A percentile compares a stretch with the other conserved stretches of the same genome.
Conservation (phyloP, 2,113 vertebrate species). For the Eudorcas thomsonii region DNA sequence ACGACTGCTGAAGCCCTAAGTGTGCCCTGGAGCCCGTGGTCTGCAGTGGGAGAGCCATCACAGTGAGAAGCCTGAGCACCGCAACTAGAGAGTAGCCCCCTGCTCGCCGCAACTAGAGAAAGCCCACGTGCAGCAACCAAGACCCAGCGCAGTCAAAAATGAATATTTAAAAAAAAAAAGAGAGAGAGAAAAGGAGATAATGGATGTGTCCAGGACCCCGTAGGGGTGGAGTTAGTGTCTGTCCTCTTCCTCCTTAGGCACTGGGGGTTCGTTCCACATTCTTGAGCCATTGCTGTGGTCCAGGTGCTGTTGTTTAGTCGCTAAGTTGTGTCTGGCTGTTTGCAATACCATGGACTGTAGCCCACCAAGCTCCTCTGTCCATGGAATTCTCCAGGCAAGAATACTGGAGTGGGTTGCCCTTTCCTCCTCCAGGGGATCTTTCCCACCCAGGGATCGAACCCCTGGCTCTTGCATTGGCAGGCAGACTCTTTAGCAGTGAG, state of each 20-base stretch:
- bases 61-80: not conserved
- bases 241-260: accelerated
- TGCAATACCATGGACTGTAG: not conserved
- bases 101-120: not conserved
- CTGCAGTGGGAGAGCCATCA: not conserved
- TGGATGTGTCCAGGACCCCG: not conserved
- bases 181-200: not conserved
- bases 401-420: not conserved
- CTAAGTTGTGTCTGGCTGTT: not conserved
- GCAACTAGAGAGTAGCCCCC: not conserved
- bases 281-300: not conserved
- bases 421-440: not conserved
- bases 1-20: not conserved
- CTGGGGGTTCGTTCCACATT: not conserved
- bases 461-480: not conserved
- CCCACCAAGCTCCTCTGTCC: not conserved
- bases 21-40: not conserved
- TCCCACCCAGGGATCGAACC: not conserved
- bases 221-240: not conserved
- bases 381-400: not conserved
- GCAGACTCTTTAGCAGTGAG: not conserved
- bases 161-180: not conserved
- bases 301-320: not conserved
- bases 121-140: not conserved
- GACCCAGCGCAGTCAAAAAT: not conserved